Evolutionary conservation across 64 coral and sea anemone species (phyloP), one percentile per base, ranked within the genome.

Genomic region (Montipora cactus): DNA sequence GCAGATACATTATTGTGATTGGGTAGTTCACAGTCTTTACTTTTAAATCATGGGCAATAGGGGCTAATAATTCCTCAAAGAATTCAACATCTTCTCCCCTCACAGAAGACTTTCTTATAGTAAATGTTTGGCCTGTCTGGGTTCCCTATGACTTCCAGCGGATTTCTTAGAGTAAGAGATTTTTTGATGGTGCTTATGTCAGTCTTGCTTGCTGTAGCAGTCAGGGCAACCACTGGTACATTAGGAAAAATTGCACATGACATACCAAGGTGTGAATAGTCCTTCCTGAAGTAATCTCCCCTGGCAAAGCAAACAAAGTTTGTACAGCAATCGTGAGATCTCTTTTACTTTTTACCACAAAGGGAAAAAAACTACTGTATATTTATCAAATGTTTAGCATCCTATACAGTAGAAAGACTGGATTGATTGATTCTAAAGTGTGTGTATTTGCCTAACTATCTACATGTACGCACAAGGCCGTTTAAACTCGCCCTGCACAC

Each of bases 111-210:
- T 80, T 90, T 90, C 0, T 59, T 47, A 23, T 68, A 77, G n/a
- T 66, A 90, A 62, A 90, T 90, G 74, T 94, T 94, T 44, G 22
- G 44, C 88, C 87, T 89, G 84, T 83, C 44, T 57, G 75, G 92
- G 10, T 90, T 72, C 59, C 21, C 93, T 58, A 81, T 74, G 18
- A 94, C 93, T 51, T 69, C 20, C 74, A 81, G 37, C 5, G 76
- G 50, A 49, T 84, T 81, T 88, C 81, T 71, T 15, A 89, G 5
- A n/a, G n/a, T n/a, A n/a, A n/a, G n/a, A n/a, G n/a, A n/a, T n/a
- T n/a, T n/a, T n/a, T n/a, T n/a, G n/a, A 49, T 94, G 12, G 55
- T 12, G 37, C 76, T 46, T 58, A 73, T 51, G 73, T 93, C 81
- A 4, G 66, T 18, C 47, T 83, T 87, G 61, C 59, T 87, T 76